Conservation (phyloP, 2,113 vertebrate genomes). For the Dasyornis broadbenti region DNA sequence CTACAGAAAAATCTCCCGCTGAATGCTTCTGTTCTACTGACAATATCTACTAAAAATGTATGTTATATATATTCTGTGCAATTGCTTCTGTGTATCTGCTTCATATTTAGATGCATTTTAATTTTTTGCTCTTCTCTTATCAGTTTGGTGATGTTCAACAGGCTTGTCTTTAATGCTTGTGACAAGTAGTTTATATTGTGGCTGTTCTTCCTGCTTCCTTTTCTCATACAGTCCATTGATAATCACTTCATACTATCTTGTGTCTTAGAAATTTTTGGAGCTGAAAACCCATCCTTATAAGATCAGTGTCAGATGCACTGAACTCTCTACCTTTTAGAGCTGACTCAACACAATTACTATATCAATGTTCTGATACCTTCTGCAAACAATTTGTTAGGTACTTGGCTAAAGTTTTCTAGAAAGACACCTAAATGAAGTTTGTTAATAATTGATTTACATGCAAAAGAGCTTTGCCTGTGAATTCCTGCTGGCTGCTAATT, state of each 20-base stretch:
- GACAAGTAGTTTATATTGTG: background rate
- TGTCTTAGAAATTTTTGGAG: background rate
- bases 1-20: background rate
- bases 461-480: constrained; percentile 32
- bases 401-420: constrained; percentile 65
- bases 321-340: constrained; percentile 32
- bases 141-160: background rate
- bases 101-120: background rate
- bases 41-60: background rate
- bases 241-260: background rate
- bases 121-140: background rate
- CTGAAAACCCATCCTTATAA: constrained; percentile 23
- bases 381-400: constrained; percentile 62
- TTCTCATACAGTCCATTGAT: background rate
- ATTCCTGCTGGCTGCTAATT: constrained; percentile 44
- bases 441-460: constrained; percentile 60
- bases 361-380: constrained; percentile 61
- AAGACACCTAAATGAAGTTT: constrained; percentile 24
- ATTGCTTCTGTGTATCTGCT: background rate
- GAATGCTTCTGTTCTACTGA: background rate
- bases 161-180: fast-evolving
- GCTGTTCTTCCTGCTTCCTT: background rate
- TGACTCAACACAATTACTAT: constrained; percentile 48
- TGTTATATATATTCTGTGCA: background rate
- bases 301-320: constrained; percentile 16